Percentiles rank a stretch among this genome's conserved stretches.
Evolutionary conservation across 2,797 vertebrate genomes (phyloP).

Genomic region (Selene dorsalis): DNA sequence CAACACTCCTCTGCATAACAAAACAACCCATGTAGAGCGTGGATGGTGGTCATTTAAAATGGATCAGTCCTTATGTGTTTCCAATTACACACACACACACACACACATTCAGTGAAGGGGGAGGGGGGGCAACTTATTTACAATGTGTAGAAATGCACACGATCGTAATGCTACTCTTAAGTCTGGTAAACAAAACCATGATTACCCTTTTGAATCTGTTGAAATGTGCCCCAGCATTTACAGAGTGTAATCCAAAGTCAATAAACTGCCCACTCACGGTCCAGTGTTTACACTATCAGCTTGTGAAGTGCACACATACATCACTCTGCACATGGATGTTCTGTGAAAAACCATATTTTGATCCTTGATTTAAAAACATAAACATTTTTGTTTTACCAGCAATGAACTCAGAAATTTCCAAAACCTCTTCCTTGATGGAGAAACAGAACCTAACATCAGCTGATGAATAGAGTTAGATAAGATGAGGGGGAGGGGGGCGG

Average conservation of each 20-base stretch:
- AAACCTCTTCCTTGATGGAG: neutral
- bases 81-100: constrained; percentile 50
- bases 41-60: constrained; percentile 64
- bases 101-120: constrained; percentile 37
- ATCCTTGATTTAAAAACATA: neutral
- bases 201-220: constrained; percentile 17
- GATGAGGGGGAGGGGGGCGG: neutral
- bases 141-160: constrained; percentile 48
- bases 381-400: neutral
- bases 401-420: neutral
- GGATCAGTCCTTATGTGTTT: constrained; percentile 69
- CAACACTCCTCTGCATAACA: constrained; percentile 79
- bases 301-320: neutral
- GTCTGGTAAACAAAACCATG: constrained; percentile 39
- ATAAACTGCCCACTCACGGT: constrained; percentile 30
- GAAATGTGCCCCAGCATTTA: constrained; percentile 15
- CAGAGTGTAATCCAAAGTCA: constrained; percentile 20
- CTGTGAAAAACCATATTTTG: constrained; percentile 16
- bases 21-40: constrained; percentile 61
- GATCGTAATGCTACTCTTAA: constrained; percentile 21
- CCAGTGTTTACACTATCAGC: constrained; percentile 15
- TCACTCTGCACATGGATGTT: neutral
- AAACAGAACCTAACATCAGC: neutral
- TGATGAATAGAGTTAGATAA: neutral
- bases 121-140: constrained; percentile 43